Percentiles rank a stretch among this genome's conserved stretches.
These are phyloP conservation scores for Scopus umbretta DNA, from an alignment of 2,113 vertebrate species.

Conservation along the genomic window DNA sequence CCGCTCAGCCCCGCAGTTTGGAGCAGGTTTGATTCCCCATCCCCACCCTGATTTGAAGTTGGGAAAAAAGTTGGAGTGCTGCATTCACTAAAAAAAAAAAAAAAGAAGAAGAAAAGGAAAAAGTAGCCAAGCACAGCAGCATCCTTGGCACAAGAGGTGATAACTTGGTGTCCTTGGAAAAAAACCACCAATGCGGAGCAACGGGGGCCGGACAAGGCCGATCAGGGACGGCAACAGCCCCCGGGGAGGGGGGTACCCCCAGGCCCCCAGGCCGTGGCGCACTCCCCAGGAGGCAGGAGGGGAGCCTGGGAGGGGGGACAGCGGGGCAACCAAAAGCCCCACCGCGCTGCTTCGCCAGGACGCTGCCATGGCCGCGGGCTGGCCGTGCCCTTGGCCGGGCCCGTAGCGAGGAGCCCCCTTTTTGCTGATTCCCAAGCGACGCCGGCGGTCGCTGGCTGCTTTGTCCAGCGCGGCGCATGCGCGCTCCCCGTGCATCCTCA, in stretches of 20 bases:
- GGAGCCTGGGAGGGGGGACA: neutral
- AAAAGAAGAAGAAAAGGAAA: neutral
- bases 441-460: neutral
- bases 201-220: neutral
- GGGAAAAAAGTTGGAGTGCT: neutral
- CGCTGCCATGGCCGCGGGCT: accelerated
- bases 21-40: neutral
- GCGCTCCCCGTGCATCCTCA: neutral
- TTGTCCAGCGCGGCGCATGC: slow-evolving; percentile 41
- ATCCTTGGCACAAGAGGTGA: neutral
- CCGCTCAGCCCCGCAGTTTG: accelerated
- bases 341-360: accelerated
- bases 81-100: neutral
- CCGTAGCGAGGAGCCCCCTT: neutral
- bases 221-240: accelerated
- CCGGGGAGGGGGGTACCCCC: neutral
- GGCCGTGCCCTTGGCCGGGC: neutral
- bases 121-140: neutral
- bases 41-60: neutral
- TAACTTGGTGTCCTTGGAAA: neutral
- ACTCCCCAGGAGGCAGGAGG: accelerated
- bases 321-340: accelerated
- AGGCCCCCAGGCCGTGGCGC: accelerated
- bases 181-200: accelerated
- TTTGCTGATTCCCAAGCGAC: neutral